Conservation (phyloP, 2,113 vertebrate species). For the Casuarius casuarius region DNA sequence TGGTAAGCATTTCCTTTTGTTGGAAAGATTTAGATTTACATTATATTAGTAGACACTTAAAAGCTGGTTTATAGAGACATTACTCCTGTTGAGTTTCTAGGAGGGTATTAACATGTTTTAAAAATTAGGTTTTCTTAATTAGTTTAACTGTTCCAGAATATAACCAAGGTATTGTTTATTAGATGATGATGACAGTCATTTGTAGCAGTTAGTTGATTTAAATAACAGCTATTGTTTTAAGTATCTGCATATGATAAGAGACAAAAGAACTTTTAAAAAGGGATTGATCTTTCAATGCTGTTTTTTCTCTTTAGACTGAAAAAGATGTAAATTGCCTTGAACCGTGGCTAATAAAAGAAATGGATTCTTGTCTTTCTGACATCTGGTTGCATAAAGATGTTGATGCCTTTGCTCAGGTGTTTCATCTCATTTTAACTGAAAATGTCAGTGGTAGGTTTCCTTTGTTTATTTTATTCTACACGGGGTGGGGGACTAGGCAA, state of each 20-base stretch:
- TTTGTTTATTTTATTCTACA: background rate
- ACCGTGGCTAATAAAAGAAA: conserved; percentile 89
- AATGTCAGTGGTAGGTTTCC: conserved; percentile 87
- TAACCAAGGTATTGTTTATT: background rate
- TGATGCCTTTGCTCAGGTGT: conserved; percentile 89
- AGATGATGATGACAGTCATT: background rate
- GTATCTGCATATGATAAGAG: background rate
- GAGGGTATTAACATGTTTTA: background rate
- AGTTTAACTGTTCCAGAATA: background rate
- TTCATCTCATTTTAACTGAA: conserved; percentile 92
- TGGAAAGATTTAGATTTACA: background rate
- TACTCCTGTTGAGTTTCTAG: background rate
- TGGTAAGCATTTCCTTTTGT: conserved; percentile 72
- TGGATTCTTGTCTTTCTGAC: conserved; percentile 92
- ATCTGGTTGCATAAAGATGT: conserved; percentile 88
- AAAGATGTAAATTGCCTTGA: conserved; percentile 84
- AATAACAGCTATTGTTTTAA: background rate
- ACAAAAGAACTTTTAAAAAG: background rate
- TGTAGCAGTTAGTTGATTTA: background rate
- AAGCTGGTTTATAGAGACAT: background rate
- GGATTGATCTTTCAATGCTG: background rate
- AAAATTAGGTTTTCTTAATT: background rate
- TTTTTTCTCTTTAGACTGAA: conserved; percentile 77
- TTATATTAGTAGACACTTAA: background rate
- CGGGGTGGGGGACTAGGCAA: background rate